A percentile compares a stretch with the other conserved stretches of the same genome.
Evolutionary conservation across 2,888 invertebrate genomes (phyloP).

Genomic region (Apantesis nais): DNA sequence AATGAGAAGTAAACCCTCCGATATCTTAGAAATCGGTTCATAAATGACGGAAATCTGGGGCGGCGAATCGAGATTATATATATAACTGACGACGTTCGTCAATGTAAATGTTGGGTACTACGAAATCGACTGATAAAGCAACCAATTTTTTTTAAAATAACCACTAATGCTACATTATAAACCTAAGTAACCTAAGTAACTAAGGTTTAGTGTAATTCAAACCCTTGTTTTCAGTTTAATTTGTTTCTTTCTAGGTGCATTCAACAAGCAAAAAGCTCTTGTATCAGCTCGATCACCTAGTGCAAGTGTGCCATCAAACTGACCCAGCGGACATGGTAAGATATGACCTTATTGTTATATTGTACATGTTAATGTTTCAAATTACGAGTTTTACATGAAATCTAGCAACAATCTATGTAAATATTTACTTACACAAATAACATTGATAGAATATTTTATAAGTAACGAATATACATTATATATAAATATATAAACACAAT

Average conservation of each 20-base stretch:
- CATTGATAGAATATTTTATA: no score
- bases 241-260: conserved; percentile 89
- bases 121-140: not conserved
- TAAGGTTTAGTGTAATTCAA: no score
- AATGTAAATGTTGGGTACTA: not conserved
- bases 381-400: not conserved
- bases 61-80: no score
- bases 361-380: not conserved
- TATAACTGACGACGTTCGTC: not conserved
- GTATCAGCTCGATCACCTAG: conserved; percentile 97
- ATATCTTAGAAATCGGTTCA: no score
- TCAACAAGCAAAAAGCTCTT: conserved; percentile 98
- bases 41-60: no score
- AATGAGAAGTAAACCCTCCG: not conserved
- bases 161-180: not conserved
- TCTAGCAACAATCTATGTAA: no score
- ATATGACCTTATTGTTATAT: conserved; percentile 2
- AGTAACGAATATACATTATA: no score
- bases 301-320: conserved; percentile 98
- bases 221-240: not conserved
- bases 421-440: no score
- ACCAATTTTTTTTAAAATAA: no score
- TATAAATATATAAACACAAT: no score
- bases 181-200: no score
- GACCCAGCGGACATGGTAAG: conserved; percentile 87